A percentile compares a stretch with the other conserved stretches of the same genome.
Conservation (phyloP, 2,113 vertebrate species). For the Nansenia antarctica region DNA sequence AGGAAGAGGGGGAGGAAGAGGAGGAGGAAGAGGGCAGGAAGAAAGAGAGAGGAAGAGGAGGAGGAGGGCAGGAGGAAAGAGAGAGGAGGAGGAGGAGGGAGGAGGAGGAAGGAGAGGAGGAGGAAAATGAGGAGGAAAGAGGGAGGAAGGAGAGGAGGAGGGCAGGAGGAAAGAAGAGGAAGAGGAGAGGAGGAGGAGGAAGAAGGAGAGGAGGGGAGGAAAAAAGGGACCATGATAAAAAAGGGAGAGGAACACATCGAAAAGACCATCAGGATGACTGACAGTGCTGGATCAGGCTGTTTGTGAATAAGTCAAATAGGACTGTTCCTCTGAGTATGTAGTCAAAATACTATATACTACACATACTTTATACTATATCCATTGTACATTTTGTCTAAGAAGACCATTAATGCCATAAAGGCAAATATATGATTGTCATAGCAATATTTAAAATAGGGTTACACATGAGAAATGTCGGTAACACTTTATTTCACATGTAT, state of each 20-base stretch:
- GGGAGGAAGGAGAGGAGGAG: too few species aligned
- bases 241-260: background rate
- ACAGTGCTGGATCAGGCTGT: background rate
- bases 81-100: background rate
- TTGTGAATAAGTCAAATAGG: background rate
- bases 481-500: too few species aligned
- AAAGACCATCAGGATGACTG: background rate
- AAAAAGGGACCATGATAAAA: too few species aligned
- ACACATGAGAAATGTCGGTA: too few species aligned
- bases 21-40: background rate
- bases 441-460: background rate
- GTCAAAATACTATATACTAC: too few species aligned
- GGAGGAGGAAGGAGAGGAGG: background rate
- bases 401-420: background rate
- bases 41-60: background rate
- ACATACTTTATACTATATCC: too few species aligned
- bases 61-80: background rate
- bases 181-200: background rate
- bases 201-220: background rate
- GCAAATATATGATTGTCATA: background rate
- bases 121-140: too few species aligned
- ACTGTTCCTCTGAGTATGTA: too few species aligned
- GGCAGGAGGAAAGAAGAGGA: background rate
- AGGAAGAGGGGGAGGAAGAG: background rate
- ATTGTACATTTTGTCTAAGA: too few species aligned